Conservation (phyloP, 2,113 vertebrate genomes). For the Rhegmatorhina hoffmannsi region DNA sequence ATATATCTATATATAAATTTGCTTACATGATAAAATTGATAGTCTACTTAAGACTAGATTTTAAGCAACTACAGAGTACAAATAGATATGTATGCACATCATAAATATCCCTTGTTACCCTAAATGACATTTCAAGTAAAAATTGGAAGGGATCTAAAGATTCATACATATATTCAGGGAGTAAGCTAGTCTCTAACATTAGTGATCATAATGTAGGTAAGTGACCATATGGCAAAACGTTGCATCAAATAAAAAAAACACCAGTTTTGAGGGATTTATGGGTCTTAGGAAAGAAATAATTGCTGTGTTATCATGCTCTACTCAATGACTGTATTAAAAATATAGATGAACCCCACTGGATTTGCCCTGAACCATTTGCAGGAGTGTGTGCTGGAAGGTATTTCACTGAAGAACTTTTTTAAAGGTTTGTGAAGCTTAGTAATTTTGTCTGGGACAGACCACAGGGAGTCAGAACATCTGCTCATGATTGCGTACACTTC, state of each 20-base stretch:
- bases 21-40: background rate
- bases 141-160: background rate
- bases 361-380: background rate
- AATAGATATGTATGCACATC: fast-evolving
- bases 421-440: background rate
- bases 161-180: background rate
- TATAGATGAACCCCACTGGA: fast-evolving
- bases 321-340: background rate
- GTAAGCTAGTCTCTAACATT: background rate
- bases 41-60: background rate
- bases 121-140: background rate
- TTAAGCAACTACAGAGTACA: background rate
- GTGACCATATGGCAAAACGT: fast-evolving
- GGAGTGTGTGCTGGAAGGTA: background rate
- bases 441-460: background rate
- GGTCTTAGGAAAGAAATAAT: background rate
- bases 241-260: background rate
- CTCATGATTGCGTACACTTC: fast-evolving
- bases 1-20: background rate
- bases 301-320: background rate
- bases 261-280: background rate
- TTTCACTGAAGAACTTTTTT: background rate
- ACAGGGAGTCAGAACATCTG: background rate
- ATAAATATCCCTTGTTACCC: background rate
- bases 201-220: background rate